Evolutionary conservation across 2,113 vertebrate genomes (phyloP).

Genomic region (Symphodus melops): DNA sequence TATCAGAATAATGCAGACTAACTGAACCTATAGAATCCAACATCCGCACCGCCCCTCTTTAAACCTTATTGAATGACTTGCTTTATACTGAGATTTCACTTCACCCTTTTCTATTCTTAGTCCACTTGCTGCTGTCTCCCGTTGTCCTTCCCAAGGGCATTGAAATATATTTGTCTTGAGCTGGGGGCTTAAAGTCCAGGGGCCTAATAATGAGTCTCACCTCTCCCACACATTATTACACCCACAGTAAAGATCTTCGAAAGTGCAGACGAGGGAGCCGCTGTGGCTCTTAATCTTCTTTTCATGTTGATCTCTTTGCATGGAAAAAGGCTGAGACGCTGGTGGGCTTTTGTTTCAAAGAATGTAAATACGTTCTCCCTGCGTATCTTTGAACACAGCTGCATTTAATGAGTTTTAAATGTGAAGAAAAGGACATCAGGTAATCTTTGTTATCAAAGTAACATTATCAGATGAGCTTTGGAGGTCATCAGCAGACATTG

Average conservation of each 20-base stretch:
- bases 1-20: not conserved
- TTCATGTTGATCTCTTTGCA: not conserved
- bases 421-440: no score
- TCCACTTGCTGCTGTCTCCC: slow-evolving; percentile 39
- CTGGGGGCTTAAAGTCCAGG: not conserved
- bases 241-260: slow-evolving; percentile 18
- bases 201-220: slow-evolving; percentile 53
- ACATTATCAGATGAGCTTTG: no score
- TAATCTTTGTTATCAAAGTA: no score
- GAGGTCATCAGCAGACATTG: no score
- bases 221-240: slow-evolving; percentile 23
- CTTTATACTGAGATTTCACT: slow-evolving; percentile 5
- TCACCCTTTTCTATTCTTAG: slow-evolving; percentile 52
- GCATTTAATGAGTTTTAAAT: no score
- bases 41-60: not conserved
- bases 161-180: slow-evolving; percentile 22
- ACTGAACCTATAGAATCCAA: not conserved
- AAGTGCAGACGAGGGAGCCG: slow-evolving; percentile 2
- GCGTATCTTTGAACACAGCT: no score
- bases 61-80: slow-evolving; percentile 31
- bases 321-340: no score
- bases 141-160: slow-evolving; percentile 47
- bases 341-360: no score
- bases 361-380: no score
- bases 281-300: slow-evolving; percentile 2